Evolutionary conservation across 2,113 vertebrate species (phyloP).

Genomic region (Spea bombifrons): DNA sequence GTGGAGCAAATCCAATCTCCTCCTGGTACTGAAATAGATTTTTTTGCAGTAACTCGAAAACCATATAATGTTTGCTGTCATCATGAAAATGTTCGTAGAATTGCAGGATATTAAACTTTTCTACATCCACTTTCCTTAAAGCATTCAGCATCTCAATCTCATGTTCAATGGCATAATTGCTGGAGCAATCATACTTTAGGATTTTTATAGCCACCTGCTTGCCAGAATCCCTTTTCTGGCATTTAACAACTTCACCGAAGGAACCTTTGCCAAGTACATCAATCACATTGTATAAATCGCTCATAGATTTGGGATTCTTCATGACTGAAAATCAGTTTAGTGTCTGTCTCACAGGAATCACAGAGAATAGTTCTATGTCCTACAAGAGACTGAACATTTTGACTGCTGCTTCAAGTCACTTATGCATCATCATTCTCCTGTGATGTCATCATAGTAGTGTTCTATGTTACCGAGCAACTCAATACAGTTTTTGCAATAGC

Average conservation of each 20-base stretch:
- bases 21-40: constrained; percentile 70
- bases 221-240: constrained; percentile 62
- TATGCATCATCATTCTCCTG: no score
- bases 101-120: constrained; percentile 42
- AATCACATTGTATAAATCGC: constrained; percentile 57
- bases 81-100: constrained; percentile 66
- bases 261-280: constrained; percentile 67
- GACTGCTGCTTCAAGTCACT: no score
- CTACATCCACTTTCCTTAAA: constrained; percentile 38
- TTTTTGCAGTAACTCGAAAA: constrained; percentile 72
- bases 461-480: no score
- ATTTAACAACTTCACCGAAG: constrained; percentile 70
- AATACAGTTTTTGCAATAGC: no score
- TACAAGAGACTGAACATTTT: no score
- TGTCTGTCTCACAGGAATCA: no score
- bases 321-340: constrained; percentile 38
- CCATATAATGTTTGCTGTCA: constrained; percentile 61
- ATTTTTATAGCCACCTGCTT: constrained; percentile 73
- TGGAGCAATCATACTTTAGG: constrained; percentile 55
- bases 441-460: no score
- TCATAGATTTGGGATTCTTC: constrained; percentile 59
- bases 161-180: constrained; percentile 56
- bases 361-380: no score
- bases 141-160: constrained; percentile 65
- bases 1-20: no score